Evolutionary conservation across 2,113 vertebrate genomes (phyloP).

Genomic region (Seriola aureovittata): DNA sequence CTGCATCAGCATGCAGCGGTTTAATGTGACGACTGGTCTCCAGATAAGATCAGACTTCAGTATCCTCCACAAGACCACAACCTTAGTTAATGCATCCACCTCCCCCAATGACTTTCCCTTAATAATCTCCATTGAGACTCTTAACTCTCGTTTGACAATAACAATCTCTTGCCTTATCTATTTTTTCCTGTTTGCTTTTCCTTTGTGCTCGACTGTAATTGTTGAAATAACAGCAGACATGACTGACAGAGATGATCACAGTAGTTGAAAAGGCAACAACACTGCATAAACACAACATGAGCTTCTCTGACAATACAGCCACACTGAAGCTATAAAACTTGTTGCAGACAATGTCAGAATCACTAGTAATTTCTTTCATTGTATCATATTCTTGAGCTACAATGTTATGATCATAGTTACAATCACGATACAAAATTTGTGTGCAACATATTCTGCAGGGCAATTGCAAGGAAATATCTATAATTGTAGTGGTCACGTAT

Average conservation of each 20-base stretch:
- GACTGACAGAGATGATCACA: not conserved
- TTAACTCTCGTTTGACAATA: constrained; percentile 30
- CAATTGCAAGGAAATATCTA: constrained; percentile 9
- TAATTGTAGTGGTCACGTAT: constrained; percentile 20
- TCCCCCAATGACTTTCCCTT: constrained; percentile 39
- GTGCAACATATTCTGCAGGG: not conserved
- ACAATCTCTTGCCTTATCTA: constrained; percentile 71
- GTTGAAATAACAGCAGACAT: constrained; percentile 62
- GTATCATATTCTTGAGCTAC: not conserved
- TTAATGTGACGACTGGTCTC: constrained; percentile 29
- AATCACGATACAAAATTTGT: not conserved
- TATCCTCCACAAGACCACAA: constrained; percentile 29
- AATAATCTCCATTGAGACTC: constrained; percentile 48
- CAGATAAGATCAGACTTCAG: constrained; percentile 40
- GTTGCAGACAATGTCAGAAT: not conserved
- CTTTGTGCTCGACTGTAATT: constrained; percentile 76
- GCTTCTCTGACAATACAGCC: not conserved
- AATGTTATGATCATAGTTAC: not conserved
- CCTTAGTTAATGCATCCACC: constrained; percentile 16
- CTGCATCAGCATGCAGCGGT: constrained; percentile 1
- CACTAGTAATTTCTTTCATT: not conserved
- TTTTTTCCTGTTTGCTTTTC: constrained; percentile 86
- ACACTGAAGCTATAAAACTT: not conserved
- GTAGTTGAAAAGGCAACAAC: not conserved
- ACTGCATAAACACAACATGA: constrained; percentile 10